These are phyloP conservation scores for Rissa tridactyla DNA, from an alignment of 2,113 vertebrate genomes.

Conservation along the genomic window DNA sequence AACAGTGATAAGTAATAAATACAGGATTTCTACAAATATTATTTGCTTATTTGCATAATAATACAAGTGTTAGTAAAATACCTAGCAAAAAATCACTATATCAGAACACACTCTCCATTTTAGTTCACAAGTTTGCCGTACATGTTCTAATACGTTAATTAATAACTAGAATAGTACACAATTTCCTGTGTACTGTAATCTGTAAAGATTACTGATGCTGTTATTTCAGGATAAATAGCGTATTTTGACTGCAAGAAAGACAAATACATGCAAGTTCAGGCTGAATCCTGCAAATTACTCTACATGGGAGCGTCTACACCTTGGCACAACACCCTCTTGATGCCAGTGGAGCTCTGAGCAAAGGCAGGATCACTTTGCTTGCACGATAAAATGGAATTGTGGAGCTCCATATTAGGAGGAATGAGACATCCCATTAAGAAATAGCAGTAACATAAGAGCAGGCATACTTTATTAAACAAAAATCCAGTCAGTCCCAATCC, in stretches of 20 bases:
- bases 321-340: not conserved
- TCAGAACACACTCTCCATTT: not conserved
- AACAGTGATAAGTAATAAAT: not conserved
- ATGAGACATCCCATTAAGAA: not conserved
- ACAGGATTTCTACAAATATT: not conserved
- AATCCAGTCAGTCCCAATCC: not conserved
- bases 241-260: not conserved
- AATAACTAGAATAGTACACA: not conserved
- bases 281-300: not conserved
- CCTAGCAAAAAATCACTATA: not conserved
- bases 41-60: not conserved
- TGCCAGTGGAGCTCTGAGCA: not conserved
- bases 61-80: not conserved
- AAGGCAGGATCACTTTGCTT: not conserved
- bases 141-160: not conserved
- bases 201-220: not conserved
- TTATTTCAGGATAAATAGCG: not conserved
- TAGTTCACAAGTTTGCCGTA: not conserved
- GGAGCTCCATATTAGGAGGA: not conserved
- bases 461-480: not conserved
- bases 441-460: not conserved
- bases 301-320: not conserved
- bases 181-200: not conserved
- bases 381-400: not conserved
- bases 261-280: not conserved